Evolutionary conservation across 2,888 invertebrate species (phyloP), one percentile per base, ranked within the genome.

Genomic region (Pelosia muscerda): DNA sequence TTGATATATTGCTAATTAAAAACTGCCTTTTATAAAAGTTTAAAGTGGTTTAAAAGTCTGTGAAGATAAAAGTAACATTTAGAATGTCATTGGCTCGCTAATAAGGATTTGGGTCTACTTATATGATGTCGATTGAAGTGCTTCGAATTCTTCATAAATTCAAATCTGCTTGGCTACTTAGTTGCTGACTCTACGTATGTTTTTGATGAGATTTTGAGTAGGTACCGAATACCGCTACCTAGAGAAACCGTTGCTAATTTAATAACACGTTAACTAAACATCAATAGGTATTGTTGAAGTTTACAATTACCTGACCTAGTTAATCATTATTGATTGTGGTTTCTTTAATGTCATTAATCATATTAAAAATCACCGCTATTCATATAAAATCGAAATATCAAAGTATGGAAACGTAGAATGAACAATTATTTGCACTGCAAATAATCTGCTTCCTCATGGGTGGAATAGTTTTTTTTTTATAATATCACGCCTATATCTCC

Each of bases 191-290:
- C 70, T 59, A 42, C 22, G 28, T 11, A 38, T 34, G 63, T 59
- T 73, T 68, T 71, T 73, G 73, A 55, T 66, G 42, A 66, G 62
- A 61, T 57, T 72, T 49, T 49, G n/a, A 49, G 49, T 19, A 42
- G 42, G 19, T 54, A 59, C 26, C 49, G 42, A 49, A 58, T 81
- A 75, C 82, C 77, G 82, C 65, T 81, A 79, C 28, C 13, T 63
- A 10, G 56, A 53, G 58, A 67, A 70, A 66, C 38, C 61, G 55
- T 66, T 63, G 65, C 28, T 26, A 65, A 60, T 63, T 55, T 58
- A 74, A 65, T 69, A 68, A 61, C 55, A 66, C 68, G 61, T 64
- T 68, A 64, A 63, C 57, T 57, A 70, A 70, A 81, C 54, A 66
- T 69, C 67, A 71, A 76, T 56, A 71, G 56, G 70, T 31, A 59